Base-by-base conservation (phyloP, 2,113 vertebrate species). In the Willisornis vidua region DNA sequence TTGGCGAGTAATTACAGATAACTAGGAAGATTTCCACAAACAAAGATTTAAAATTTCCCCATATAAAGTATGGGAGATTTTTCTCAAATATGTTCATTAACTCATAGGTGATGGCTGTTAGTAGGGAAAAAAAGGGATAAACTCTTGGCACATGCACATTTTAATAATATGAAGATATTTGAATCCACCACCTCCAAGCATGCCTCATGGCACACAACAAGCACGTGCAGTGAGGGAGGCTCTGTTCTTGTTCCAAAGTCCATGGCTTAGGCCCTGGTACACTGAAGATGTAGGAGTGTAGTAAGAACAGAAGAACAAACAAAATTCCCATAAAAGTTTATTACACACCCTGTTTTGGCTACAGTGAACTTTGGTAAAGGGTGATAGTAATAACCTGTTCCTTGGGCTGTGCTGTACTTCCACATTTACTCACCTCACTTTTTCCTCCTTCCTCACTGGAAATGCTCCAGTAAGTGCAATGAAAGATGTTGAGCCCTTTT, bases 271-370 rank as follows among this genome's bases (percentile, higher is more conserved):
- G 71, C 43, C 46, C 43, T 15, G 17, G 14, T 25, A n/a, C n/a
- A 12, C 31, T 58, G 39, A 78, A 75, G 54, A 29, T 16, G 39
- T 14, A 59, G 22, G 41, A 43, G 14, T 54, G 51, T 0, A 0
- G 54, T 77, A 73, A 83, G 37, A 77, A 10, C 20, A 55, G 24
- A 86, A 74, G 7, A 89, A 54, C 45, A 96, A 91, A 96, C 13
- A 95, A 25, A 83, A 90, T 80, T 68, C 67, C n/a, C 31, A 41
- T 91, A 83, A 86, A 96, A 91, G 33, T 87, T 83, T 85, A 89
- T 73, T 71, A 59, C 33, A 39, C 9, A 17, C 22, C 10, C 23
- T 83, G 26, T 85, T 94, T 91, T 87, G 45, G 75, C 25, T 76
- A 33, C 51, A 82, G 19, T 67, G 74, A 83, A 79, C 91, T 94